These are phyloP conservation scores for Ecdyonurus torrentis DNA, from an alignment of 2,888 invertebrate genomes.

Conservation along the genomic window DNA sequence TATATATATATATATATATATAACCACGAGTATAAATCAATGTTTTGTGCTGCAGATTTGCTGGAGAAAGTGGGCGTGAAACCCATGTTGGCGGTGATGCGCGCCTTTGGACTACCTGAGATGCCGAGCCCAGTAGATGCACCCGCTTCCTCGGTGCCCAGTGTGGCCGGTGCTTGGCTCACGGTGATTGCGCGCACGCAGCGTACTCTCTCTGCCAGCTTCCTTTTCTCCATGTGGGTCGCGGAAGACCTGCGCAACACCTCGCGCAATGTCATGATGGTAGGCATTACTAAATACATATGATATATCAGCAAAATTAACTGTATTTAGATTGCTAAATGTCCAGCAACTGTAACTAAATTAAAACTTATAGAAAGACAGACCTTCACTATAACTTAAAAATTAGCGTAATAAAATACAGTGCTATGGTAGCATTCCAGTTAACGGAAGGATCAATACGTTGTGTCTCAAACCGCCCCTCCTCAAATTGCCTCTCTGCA, in stretches of 20 bases:
- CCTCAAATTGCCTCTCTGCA: too few species aligned
- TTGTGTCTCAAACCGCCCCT: too few species aligned
- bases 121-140: constrained; percentile 4
- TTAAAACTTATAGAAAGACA: too few species aligned
- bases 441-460: too few species aligned
- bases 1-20: too few species aligned
- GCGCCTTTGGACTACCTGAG: constrained; percentile 17
- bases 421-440: too few species aligned
- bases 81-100: constrained; percentile 22
- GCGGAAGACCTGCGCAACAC: constrained; percentile 21
- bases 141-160: constrained; percentile 1
- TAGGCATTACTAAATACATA: constrained; percentile 15
- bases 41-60: constrained; percentile 15
- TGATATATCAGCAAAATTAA: neutral
- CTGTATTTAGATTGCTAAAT: neutral
- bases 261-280: constrained; percentile 21
- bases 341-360: too few species aligned
- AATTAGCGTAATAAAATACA: too few species aligned
- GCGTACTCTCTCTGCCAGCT: constrained; percentile 12
- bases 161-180: constrained; percentile 10
- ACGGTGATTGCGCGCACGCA: constrained; percentile 12
- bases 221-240: constrained; percentile 23
- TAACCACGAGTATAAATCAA: too few species aligned
- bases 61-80: constrained; percentile 17
- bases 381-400: too few species aligned